phyloP scores from a whole-genome alignment of 2,113 vertebrate species.

The Sander vitreus region DNA sequence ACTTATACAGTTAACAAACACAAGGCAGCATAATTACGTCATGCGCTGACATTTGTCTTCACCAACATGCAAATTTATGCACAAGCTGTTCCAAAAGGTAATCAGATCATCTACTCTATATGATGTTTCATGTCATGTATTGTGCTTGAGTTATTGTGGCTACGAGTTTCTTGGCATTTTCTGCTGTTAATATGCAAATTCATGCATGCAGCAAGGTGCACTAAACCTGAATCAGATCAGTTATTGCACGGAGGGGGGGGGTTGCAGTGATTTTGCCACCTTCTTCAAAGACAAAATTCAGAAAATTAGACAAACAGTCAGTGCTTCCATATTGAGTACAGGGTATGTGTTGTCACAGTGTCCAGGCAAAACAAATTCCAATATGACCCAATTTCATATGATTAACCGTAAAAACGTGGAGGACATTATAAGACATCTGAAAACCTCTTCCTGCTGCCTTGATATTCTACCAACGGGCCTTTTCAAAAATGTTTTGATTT shows the following conservation, averaged over 20 bases:
- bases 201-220: conserved; percentile 26
- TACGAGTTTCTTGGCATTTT: background rate
- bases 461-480: no score
- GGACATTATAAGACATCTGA: no score
- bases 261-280: no score
- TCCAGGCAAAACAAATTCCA: no score
- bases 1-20: background rate
- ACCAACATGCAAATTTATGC: conserved; percentile 15
- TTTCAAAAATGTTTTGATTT: no score
- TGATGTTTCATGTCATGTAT: conserved; percentile 8
- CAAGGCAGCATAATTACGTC: background rate
- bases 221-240: conserved; percentile 7
- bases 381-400: no score
- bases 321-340: no score
- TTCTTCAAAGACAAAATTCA: no score
- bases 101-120: conserved; percentile 15
- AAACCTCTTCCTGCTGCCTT: no score
- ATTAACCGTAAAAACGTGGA: no score
- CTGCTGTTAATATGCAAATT: conserved; percentile 31
- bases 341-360: no score
- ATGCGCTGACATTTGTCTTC: background rate
- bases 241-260: background rate
- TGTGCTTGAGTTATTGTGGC: conserved; percentile 16
- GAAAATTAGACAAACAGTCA: no score
- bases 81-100: conserved; percentile 6